phyloP scores from a whole-genome alignment of 2,888 invertebrate species.

The Agapostemon virescens region DNA sequence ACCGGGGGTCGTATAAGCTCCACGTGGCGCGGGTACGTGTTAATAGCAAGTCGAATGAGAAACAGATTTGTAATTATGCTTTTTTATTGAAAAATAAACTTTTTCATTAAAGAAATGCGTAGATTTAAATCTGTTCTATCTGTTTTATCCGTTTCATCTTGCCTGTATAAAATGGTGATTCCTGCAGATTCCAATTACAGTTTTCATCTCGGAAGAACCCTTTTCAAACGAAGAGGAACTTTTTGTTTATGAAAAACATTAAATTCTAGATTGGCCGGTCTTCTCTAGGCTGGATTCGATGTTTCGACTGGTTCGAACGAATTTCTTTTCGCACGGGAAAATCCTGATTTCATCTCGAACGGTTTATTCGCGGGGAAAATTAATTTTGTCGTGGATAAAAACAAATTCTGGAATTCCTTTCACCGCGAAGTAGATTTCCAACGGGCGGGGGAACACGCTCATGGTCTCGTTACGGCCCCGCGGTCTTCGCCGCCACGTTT shows the following conservation, averaged over 20 bases:
- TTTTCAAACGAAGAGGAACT: not conserved
- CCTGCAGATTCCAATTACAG: not conserved
- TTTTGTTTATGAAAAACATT: not conserved
- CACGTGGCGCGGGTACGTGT: too few species aligned
- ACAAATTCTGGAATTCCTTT: constrained; percentile 16
- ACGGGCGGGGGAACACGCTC: constrained; percentile 35
- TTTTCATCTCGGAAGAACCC: not conserved
- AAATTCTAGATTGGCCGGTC: not conserved
- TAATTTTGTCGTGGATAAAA: constrained; percentile 12
- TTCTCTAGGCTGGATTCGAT: not conserved
- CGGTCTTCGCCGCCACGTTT: constrained; percentile 48
- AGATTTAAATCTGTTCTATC: too few species aligned
- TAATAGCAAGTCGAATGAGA: too few species aligned
- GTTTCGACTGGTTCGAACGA: constrained; percentile 3
- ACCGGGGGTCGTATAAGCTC: too few species aligned
- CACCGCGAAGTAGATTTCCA: constrained; percentile 27
- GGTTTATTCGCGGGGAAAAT: constrained; percentile 13
- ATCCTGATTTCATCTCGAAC: not conserved
- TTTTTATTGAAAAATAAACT: too few species aligned
- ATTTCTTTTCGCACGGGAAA: not conserved
- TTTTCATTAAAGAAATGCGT: too few species aligned
- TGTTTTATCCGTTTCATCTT: too few species aligned
- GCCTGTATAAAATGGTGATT: too few species aligned
- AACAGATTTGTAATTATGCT: too few species aligned
- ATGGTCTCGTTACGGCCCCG: constrained; percentile 35